Percentiles rank a stretch among this genome's conserved stretches.
These are phyloP conservation scores for Meganola albula DNA, from an alignment of 2,888 invertebrate species.

Conservation along the genomic window DNA sequence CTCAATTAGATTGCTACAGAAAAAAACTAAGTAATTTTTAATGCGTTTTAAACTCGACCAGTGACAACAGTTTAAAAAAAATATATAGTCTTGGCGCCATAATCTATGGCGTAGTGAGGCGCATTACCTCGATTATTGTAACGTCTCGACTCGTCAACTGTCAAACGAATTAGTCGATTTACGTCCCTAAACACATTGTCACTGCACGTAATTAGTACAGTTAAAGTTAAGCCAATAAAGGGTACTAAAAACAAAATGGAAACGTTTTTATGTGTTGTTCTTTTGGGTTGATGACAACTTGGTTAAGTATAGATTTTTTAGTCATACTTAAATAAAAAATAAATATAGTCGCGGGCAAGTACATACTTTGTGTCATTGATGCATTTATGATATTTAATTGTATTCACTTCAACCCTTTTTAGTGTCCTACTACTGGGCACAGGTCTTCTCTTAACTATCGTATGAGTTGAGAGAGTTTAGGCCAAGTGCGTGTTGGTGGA, in stretches of 20 bases:
- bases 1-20: conserved; percentile 11
- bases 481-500: no score
- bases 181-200: conserved; percentile 43
- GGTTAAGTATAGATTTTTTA: conserved; percentile 7
- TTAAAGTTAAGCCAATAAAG: conserved; percentile 36
- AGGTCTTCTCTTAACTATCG: no score
- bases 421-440: no score
- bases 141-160: conserved; percentile 30
- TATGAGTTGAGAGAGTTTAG: no score
- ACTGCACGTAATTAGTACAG: conserved; percentile 45
- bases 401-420: no score
- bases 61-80: conserved; percentile 38
- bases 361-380: no score
- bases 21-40: conserved; percentile 20
- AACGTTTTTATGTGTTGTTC: conserved; percentile 13
- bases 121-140: conserved; percentile 46
- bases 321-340: no score
- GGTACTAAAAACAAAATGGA: conserved; percentile 23
- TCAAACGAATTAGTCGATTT: conserved; percentile 44
- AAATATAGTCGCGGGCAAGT: no score
- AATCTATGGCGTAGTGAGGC: conserved; percentile 37
- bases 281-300: conserved; percentile 13
- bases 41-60: conserved; percentile 27
- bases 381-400: no score
- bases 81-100: conserved; percentile 42